Conservation (phyloP, 2,797 vertebrate species). For the Myotis myotis region DNA sequence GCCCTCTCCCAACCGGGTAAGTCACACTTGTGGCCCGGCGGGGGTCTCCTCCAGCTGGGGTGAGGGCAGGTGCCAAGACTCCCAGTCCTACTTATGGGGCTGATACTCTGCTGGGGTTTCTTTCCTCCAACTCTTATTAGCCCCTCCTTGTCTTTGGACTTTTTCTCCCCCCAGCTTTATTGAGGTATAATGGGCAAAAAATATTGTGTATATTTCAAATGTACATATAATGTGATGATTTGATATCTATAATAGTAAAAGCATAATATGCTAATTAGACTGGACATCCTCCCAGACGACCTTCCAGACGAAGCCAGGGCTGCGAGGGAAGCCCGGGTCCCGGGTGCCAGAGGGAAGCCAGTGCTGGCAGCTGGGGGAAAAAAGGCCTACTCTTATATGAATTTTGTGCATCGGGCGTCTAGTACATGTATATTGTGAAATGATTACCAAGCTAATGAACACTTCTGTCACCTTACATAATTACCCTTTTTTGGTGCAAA, state of each 20-base stretch:
- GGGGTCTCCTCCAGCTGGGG: not conserved
- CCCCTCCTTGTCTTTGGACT: not conserved
- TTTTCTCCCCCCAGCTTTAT: not conserved
- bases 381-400: too few species aligned
- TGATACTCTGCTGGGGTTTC: not conserved
- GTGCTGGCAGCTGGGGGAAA: too few species aligned
- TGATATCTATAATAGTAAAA: not conserved
- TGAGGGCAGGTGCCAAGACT: not conserved
- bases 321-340: too few species aligned
- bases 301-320: too few species aligned
- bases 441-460: not conserved
- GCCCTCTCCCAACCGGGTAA: not conserved
- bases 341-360: too few species aligned
- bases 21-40: not conserved
- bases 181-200: not conserved
- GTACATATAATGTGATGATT: not conserved
- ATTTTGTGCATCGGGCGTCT: too few species aligned
- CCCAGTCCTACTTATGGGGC: not conserved
- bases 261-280: too few species aligned
- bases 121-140: not conserved
- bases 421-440: not conserved
- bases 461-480: not conserved
- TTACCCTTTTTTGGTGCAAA: not conserved
- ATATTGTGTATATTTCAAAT: not conserved
- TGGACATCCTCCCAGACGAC: too few species aligned